Evolutionary conservation across 2,888 invertebrate species (phyloP).

Genomic region (Drosophila ustulata): DNA sequence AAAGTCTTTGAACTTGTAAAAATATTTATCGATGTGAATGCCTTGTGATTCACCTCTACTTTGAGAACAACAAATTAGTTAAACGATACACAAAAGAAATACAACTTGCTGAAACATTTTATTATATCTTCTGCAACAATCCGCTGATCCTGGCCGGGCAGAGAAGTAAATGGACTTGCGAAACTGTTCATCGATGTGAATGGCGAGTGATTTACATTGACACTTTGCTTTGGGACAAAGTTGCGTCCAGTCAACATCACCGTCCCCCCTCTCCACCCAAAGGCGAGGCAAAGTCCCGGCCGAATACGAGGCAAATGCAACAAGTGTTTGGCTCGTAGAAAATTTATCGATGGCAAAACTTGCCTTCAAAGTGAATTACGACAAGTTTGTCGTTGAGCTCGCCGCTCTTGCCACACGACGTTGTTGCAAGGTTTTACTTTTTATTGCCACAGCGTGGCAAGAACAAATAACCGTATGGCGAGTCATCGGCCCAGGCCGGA

Average conservation of each 20-base stretch:
- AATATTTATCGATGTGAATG: not conserved
- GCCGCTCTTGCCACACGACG: slow-evolving; percentile 18
- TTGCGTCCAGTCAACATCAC: slow-evolving; percentile 15
- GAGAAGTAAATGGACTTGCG: slow-evolving; percentile 5
- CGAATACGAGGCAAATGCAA: slow-evolving; percentile 48
- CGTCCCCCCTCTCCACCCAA: not conserved
- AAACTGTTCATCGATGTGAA: slow-evolving; percentile 20
- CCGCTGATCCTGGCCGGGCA: not conserved
- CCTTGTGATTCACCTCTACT: not conserved
- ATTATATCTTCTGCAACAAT: not conserved
- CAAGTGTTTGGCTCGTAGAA: slow-evolving; percentile 66
- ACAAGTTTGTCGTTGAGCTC: slow-evolving; percentile 60
- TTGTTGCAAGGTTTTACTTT: slow-evolving; percentile 34
- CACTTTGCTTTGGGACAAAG: slow-evolving; percentile 24
- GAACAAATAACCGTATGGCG: slow-evolving; percentile 46
- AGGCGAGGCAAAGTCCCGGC: not conserved
- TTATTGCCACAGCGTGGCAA: slow-evolving; percentile 40
- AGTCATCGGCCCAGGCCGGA: slow-evolving; percentile 40
- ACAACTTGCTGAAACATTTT: not conserved
- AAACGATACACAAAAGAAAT: slow-evolving; percentile 2
- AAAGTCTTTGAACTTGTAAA: not conserved
- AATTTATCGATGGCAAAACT: slow-evolving; percentile 76
- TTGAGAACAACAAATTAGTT: slow-evolving; percentile 2
- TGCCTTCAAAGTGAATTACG: slow-evolving; percentile 74
- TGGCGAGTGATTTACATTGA: slow-evolving; percentile 43